These are phyloP conservation scores for Embidobia sp. DNA, from an alignment of 2,888 invertebrate genomes.

Conservation along the genomic window DNA sequence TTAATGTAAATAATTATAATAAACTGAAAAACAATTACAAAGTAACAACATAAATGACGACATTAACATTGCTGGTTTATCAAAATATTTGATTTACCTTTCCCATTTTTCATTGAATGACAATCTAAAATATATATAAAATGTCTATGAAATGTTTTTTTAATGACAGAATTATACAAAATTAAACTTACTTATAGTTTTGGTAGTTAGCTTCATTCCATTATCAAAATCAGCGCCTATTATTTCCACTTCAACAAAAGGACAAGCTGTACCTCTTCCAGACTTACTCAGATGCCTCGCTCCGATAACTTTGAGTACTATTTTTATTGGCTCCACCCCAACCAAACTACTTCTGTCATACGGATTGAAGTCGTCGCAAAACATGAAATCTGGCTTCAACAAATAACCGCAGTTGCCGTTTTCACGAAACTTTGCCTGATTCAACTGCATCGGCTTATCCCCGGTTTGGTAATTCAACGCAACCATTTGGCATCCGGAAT, in stretches of 20 bases:
- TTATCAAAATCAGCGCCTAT: constrained; percentile 93
- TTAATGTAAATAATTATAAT: too few species aligned
- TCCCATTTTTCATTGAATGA: too few species aligned
- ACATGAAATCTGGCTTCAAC: constrained; percentile 95
- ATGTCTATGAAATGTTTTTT: too few species aligned
- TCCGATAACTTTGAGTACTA: constrained; percentile 91
- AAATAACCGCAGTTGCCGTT: constrained; percentile 97
- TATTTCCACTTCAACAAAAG: constrained; percentile 95
- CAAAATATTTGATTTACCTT: too few species aligned
- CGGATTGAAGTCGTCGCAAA: constrained; percentile 90
- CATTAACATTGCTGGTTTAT: too few species aligned
- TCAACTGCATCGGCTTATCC: constrained; percentile 98
- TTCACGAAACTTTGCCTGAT: constrained; percentile 94
- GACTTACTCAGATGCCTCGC: constrained; percentile 94
- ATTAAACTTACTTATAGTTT: constrained; percentile 88
- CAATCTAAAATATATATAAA: too few species aligned
- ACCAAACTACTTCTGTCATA: constrained; percentile 85
- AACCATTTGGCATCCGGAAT: constrained; percentile 97
- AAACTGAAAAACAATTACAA: too few species aligned
- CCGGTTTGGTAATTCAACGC: constrained; percentile 98
- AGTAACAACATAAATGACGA: too few species aligned
- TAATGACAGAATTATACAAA: too few species aligned
- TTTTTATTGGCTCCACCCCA: constrained; percentile 84
- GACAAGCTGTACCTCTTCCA: constrained; percentile 92
- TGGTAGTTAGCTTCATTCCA: constrained; percentile 92